phyloP scores from a whole-genome alignment of 2,888 invertebrate species.

The Mantis religiosa region DNA sequence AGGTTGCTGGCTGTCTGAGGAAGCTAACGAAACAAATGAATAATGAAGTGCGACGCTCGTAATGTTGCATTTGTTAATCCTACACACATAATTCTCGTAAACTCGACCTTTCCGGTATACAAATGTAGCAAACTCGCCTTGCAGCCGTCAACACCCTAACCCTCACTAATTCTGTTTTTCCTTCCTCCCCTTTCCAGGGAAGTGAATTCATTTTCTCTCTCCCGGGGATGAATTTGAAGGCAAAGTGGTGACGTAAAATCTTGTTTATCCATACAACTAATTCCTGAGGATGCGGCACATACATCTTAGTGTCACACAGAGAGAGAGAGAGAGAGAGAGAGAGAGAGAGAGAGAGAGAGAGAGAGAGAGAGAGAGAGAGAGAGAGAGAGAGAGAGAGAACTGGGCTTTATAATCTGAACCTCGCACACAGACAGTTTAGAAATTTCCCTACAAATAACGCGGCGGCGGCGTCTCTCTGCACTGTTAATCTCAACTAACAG shows the following conservation, averaged over 20 bases:
- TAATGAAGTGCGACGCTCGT: background rate
- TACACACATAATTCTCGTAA: background rate
- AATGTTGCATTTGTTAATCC: background rate
- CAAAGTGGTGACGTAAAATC: background rate
- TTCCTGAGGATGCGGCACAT: background rate
- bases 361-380: background rate
- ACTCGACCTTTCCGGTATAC: background rate
- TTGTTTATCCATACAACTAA: background rate
- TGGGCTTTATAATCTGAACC: conserved; percentile 3
- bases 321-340: background rate
- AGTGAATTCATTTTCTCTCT: background rate
- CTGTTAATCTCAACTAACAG: conserved; percentile 31
- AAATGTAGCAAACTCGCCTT: background rate
- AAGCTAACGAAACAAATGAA: background rate
- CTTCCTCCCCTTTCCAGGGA: background rate
- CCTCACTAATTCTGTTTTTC: background rate
- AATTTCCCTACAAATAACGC: conserved; percentile 29
- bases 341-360: background rate
- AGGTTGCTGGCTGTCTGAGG: background rate
- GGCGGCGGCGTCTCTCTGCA: background rate
- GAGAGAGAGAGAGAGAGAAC: background rate
- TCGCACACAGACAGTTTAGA: conserved; percentile 21
- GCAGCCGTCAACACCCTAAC: background rate
- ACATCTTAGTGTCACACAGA: background rate
- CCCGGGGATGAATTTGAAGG: too few species aligned